Conservation (phyloP, 1,140 invertebrate genomes). For the Argopecten irradians region DNA sequence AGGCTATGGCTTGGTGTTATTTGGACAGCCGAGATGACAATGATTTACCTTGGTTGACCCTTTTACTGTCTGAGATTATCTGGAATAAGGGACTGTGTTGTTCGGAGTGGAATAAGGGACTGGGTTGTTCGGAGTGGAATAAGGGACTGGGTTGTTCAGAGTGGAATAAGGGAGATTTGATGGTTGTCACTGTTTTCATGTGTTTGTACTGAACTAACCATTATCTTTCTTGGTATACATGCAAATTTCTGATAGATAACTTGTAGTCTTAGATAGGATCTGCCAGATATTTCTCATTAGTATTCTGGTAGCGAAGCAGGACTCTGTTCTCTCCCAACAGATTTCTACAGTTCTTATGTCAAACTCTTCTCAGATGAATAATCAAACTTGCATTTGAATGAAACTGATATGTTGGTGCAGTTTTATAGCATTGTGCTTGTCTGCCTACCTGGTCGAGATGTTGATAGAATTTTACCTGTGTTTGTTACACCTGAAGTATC, state of each 20-base stretch:
- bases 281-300: not conserved
- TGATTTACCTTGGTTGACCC: not conserved
- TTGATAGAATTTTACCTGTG: not conserved
- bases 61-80: not conserved
- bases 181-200: not conserved
- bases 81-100: not conserved
- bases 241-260: not conserved
- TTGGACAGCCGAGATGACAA: not conserved
- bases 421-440: not conserved
- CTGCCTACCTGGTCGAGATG: not conserved
- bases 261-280: not conserved
- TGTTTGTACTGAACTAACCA: not conserved
- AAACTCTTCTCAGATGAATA: slow-evolving; percentile 4
- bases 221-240: not conserved
- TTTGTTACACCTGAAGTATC: not conserved
- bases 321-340: not conserved
- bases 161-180: no score
- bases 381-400: slow-evolving; percentile 14
- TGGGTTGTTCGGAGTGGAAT: no score
- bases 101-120: no score
- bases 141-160: no score
- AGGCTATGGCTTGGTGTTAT: not conserved
- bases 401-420: not conserved
- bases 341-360: slow-evolving; percentile 1
- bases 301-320: not conserved